Conservation (phyloP, 2,888 invertebrate genomes). For the Drosophila anomalata region DNA sequence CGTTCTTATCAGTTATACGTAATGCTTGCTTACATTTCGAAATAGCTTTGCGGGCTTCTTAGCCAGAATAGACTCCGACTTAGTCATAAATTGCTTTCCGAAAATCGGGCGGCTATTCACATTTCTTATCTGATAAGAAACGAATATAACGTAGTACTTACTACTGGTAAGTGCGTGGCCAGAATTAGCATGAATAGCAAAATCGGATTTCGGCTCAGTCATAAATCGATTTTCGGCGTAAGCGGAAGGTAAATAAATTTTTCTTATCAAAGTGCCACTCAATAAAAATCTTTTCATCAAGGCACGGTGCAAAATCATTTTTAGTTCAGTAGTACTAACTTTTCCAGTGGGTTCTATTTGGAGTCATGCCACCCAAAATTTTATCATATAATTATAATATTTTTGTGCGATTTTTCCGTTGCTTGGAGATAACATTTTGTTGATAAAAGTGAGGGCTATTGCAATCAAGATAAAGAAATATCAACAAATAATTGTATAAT, state of each 20-base stretch:
- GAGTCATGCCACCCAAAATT: neutral
- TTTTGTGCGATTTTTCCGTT: constrained; percentile 27
- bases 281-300: neutral
- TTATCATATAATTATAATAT: constrained; percentile 57
- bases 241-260: neutral
- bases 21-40: constrained; percentile 10
- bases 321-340: neutral
- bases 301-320: neutral
- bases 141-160: neutral
- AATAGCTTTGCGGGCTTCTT: constrained; percentile 8
- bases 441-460: constrained; percentile 51
- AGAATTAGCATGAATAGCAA: constrained; percentile 16
- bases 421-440: constrained; percentile 33
- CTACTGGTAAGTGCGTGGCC: neutral
- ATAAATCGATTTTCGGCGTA: neutral
- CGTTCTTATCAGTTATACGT: constrained; percentile 10
- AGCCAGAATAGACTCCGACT: constrained; percentile 4
- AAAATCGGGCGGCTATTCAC: constrained; percentile 20
- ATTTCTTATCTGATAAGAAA: neutral
- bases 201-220: neutral
- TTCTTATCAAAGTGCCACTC: neutral
- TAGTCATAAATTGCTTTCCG: constrained; percentile 25
- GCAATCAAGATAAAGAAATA: constrained; percentile 54
- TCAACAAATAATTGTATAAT: constrained; percentile 33
- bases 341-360: neutral